Evolutionary conservation across 2,797 vertebrate genomes (phyloP).

Genomic region (Hoplostethus atlanticus): DNA sequence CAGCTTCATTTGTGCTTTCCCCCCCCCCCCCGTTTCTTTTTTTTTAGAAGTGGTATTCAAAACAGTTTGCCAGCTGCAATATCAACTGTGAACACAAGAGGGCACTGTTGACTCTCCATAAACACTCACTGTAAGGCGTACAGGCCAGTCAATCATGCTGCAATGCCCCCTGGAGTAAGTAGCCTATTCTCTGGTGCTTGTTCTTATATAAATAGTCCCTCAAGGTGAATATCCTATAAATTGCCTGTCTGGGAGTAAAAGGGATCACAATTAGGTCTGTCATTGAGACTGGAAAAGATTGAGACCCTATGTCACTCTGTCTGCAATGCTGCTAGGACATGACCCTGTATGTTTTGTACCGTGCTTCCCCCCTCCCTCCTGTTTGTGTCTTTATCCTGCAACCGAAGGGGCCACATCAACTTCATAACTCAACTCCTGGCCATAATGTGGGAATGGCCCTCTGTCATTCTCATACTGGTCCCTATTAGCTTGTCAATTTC

Average conservation of each 20-base stretch:
- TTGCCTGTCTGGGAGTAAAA: constrained; percentile 63
- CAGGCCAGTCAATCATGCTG: constrained; percentile 58
- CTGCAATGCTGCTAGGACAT: constrained; percentile 7
- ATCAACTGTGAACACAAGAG: constrained; percentile 56
- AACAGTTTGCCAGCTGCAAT: neutral
- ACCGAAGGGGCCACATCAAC: constrained; percentile 39
- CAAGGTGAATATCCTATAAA: constrained; percentile 75
- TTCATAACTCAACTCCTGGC: constrained; percentile 53
- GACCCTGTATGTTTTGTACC: constrained; percentile 42
- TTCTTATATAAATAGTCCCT: constrained; percentile 73
- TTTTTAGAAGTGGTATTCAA: neutral
- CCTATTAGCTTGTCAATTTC: constrained; percentile 57
- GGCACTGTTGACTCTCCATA: constrained; percentile 68
- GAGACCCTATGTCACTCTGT: constrained; percentile 36
- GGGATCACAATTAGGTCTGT: constrained; percentile 60
- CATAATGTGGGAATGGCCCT: constrained; percentile 31
- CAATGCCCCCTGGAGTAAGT: constrained; percentile 62
- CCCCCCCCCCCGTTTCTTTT: neutral
- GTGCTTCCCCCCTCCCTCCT: neutral
- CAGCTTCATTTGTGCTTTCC: constrained; percentile 8
- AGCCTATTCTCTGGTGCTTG: constrained; percentile 60
- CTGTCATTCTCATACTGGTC: constrained; percentile 40
- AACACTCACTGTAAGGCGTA: neutral
- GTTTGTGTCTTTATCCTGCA: constrained; percentile 52
- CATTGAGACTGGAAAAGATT: constrained; percentile 56